Conservation (phyloP, 2,888 invertebrate genomes). For the Lithophane socia region DNA sequence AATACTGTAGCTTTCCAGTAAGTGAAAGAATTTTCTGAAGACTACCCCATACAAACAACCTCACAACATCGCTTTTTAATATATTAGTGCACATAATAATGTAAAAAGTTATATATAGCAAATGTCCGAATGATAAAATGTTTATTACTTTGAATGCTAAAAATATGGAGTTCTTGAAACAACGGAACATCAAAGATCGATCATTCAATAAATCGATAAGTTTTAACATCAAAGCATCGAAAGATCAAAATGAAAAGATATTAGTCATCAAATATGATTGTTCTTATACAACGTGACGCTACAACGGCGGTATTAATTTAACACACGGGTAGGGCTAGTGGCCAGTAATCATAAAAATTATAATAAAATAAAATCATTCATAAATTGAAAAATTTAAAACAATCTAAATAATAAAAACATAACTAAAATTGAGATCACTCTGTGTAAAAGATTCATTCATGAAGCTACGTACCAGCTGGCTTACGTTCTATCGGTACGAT, state of each 20-base stretch:
- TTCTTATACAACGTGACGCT: neutral
- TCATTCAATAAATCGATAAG: conserved; percentile 21
- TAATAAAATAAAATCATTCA: too few species aligned
- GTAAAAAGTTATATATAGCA: neutral
- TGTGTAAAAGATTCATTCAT: too few species aligned
- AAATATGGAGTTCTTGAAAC: conserved; percentile 21
- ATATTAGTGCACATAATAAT: neutral
- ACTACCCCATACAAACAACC: neutral
- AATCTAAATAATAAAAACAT: too few species aligned
- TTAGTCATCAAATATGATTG: conserved; percentile 4
- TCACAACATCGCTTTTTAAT: neutral
- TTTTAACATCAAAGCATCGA: conserved; percentile 22
- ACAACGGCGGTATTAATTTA: too few species aligned
- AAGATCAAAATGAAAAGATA: conserved; percentile 10
- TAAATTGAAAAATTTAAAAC: too few species aligned
- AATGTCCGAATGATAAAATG: neutral
- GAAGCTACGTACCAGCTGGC: too few species aligned
- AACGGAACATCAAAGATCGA: conserved; percentile 34
- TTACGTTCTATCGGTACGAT: too few species aligned
- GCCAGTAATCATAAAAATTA: too few species aligned
- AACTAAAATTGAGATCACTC: too few species aligned
- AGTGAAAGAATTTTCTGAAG: neutral
- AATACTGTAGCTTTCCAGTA: neutral
- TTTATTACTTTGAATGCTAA: neutral
- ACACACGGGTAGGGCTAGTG: too few species aligned